Base-by-base conservation (phyloP, 1,140 invertebrate genomes). In the Littorina saxatilis region DNA sequence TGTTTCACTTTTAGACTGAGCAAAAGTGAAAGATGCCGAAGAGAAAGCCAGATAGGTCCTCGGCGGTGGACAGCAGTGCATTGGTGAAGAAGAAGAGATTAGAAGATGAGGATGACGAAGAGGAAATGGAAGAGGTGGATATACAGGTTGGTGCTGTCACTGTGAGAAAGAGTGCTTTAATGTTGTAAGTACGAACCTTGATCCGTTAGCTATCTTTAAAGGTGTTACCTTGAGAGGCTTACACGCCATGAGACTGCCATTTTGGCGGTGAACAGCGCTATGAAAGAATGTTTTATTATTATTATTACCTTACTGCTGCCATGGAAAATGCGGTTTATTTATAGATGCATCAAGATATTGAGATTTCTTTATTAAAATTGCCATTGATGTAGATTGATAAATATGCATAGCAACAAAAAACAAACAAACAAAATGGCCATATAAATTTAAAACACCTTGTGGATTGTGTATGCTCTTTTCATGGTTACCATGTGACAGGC, bases 71-170 rank as follows among this genome's bases (percentile, higher is more conserved):
- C 32, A 20, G 17, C 66, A 68, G 35, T 68, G 29, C 13, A 23
- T 20, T n/a, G n/a, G n/a, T 17, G 11, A 68, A 68, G 39, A n/a
- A 23, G 35, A 68, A 68, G 20, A 9, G 66, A 7, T 2, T 9
- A 15, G 23, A 66, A 58, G 55, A 58, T 27, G 61, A 66, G 29
- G 61, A 66, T 0, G 55, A 61, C 20, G 55, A 61, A 27, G 55
- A 63, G 66, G 66, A 68, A 20, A 35, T 23, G 66, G 66, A 68
- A 23, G 66, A 68, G 35, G 66, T 39, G 13, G 66, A 68, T 15
- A 39, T 68, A 35, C 32, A 68, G 39, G 15, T 40, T 32, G 63
- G 35, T 32, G 9, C 9, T 50, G 7, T 32, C 7, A 32, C 61
- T 17, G 35, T 11, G 35, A 32, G 27, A 63, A 63, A 63, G 23